Evolutionary conservation across 2,888 invertebrate genomes (phyloP).

Genomic region (Standfussiana lucernea): DNA sequence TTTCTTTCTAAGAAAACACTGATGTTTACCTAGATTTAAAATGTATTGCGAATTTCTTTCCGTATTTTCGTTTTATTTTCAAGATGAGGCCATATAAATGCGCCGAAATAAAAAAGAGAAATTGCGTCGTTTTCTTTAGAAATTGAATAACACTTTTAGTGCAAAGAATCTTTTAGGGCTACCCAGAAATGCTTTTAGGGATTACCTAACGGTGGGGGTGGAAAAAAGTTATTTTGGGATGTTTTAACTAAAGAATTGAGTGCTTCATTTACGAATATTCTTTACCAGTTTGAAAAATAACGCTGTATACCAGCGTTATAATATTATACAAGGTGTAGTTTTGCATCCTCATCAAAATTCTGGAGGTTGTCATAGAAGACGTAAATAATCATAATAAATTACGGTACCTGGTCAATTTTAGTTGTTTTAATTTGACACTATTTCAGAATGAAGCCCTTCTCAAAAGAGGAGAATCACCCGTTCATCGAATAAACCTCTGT

Average conservation of each 20-base stretch:
- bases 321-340: too few relatives aligned
- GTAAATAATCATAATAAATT: too few relatives aligned
- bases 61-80: constrained; percentile 10
- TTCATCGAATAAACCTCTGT: too few relatives aligned
- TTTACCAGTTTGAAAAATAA: too few relatives aligned
- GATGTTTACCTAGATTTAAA: background rate
- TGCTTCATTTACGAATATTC: background rate
- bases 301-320: too few relatives aligned
- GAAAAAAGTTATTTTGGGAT: constrained; percentile 4
- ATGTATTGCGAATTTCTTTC: background rate
- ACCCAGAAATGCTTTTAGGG: background rate
- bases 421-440: too few relatives aligned
- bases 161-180: background rate
- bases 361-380: too few relatives aligned
- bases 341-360: too few relatives aligned
- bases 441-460: too few relatives aligned
- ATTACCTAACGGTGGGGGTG: background rate
- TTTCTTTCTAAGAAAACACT: background rate
- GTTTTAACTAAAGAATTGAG: background rate
- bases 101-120: constrained; percentile 7
- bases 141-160: constrained; percentile 11
- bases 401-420: too few relatives aligned
- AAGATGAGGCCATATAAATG: constrained; percentile 8
- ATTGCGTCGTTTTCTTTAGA: constrained; percentile 17
- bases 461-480: too few relatives aligned